phyloP scores from a whole-genome alignment of 2,113 vertebrate species.

The Trogon melanurus region DNA sequence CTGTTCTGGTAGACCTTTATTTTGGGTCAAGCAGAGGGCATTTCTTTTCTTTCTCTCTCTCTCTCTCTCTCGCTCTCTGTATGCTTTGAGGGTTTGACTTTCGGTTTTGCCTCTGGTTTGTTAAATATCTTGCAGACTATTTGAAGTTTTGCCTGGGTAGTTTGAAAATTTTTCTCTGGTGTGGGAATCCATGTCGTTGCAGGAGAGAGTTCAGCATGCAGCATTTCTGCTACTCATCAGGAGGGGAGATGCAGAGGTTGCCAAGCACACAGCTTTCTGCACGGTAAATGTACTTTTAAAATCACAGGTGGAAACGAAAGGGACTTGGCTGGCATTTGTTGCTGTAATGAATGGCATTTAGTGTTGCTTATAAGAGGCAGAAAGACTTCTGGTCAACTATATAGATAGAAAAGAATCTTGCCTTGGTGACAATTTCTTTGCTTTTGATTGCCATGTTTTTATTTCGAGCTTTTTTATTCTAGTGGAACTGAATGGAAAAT shows the following conservation, averaged over 20 bases:
- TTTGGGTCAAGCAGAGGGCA: slow-evolving; percentile 36
- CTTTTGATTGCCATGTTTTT: slow-evolving; percentile 19
- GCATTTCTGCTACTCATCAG: slow-evolving; percentile 33
- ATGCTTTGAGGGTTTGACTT: slow-evolving; percentile 30
- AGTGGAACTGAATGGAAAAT: slow-evolving; percentile 1
- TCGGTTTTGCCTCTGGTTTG: background rate
- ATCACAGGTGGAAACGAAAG: slow-evolving; percentile 35
- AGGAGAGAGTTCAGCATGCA: slow-evolving; percentile 60
- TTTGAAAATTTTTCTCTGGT: slow-evolving; percentile 29
- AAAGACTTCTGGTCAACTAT: slow-evolving; percentile 7
- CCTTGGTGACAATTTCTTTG: background rate
- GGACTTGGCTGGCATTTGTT: background rate
- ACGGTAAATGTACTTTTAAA: slow-evolving; percentile 53
- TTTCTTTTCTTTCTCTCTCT: background rate
- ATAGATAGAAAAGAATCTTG: background rate
- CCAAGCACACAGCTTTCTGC: slow-evolving; percentile 48
- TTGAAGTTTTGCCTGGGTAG: slow-evolving; percentile 64
- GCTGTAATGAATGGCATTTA: background rate
- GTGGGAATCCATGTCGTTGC: slow-evolving; percentile 36
- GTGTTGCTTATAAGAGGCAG: background rate
- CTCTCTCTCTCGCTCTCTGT: background rate
- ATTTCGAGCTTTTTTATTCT: background rate
- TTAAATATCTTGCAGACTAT: slow-evolving; percentile 49
- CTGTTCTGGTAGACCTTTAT: background rate
- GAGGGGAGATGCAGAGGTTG: slow-evolving; percentile 63